phyloP scores from a whole-genome alignment of 1,140 invertebrate species.

The Asobara japonica region DNA sequence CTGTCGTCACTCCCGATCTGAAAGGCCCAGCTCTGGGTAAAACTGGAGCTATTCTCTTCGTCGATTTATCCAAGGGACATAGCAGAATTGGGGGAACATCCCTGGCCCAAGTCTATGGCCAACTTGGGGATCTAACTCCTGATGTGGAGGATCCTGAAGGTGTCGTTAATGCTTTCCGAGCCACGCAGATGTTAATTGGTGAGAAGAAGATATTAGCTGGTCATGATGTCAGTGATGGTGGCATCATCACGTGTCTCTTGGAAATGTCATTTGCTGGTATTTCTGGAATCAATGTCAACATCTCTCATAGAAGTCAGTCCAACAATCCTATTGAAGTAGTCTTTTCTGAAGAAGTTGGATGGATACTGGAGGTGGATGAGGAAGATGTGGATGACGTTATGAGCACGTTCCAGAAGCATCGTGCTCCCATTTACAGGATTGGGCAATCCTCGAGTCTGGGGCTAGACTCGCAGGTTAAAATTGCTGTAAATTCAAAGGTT shows the following conservation, averaged over 20 bases:
- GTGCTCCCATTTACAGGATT: conserved; percentile 77
- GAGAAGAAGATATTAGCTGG: conserved; percentile 83
- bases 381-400: conserved; percentile 71
- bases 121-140: conserved; percentile 83
- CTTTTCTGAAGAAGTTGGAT: conserved; percentile 92
- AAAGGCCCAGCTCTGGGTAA: conserved; percentile 72
- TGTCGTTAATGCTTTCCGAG: conserved; percentile 81
- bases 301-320: conserved; percentile 67
- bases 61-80: conserved; percentile 75
- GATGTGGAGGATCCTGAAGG: conserved; percentile 79
- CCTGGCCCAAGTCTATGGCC: conserved; percentile 88
- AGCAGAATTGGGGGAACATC: conserved; percentile 89
- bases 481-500: conserved; percentile 71
- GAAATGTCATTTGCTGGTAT: conserved; percentile 97
- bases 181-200: conserved; percentile 84
- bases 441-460: conserved; percentile 77
- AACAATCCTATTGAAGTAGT: conserved; percentile 74
- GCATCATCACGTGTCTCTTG: conserved; percentile 86
- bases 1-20: conserved; percentile 89
- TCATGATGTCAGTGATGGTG: conserved; percentile 97
- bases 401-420: conserved; percentile 68
- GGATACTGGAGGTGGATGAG: conserved; percentile 84
- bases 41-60: conserved; percentile 72
- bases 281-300: conserved; percentile 78
- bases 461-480: conserved; percentile 70